phyloP scores from a whole-genome alignment of 1,140 invertebrate species.

The Plutomurus gul region DNA sequence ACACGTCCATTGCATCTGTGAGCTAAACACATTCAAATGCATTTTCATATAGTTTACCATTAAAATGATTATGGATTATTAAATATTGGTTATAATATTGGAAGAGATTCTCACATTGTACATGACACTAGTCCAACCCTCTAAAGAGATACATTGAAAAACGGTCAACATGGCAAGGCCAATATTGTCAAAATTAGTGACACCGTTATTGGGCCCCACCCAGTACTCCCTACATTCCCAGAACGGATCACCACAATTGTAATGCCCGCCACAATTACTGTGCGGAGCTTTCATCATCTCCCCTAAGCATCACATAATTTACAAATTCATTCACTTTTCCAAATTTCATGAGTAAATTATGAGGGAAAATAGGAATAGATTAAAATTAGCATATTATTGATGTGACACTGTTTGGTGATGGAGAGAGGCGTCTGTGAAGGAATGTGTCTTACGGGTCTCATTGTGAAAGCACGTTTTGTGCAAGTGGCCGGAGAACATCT shows the following conservation, averaged over 20 bases:
- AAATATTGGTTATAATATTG: background rate
- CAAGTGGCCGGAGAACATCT: conserved; percentile 95
- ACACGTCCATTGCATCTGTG: conserved; percentile 89
- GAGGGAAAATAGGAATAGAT: background rate
- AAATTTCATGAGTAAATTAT: background rate
- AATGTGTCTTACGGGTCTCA: conserved; percentile 69
- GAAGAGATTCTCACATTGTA: conserved; percentile 75
- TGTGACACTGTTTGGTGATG: too few relatives aligned
- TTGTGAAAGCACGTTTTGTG: conserved; percentile 90
- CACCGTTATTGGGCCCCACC: conserved; percentile 90
- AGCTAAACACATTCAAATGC: conserved; percentile 57
- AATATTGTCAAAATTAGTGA: conserved; percentile 99
- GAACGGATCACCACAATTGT: conserved; percentile 65
- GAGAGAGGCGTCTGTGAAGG: background rate
- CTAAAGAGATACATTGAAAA: conserved; percentile 76
- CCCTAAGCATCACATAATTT: too few relatives aligned
- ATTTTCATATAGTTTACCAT: background rate
- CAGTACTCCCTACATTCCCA: conserved; percentile 36
- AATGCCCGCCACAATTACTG: conserved; percentile 82
- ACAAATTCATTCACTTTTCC: background rate
- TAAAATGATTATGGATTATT: background rate
- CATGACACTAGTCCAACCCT: conserved; percentile 97
- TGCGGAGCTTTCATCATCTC: conserved; percentile 74
- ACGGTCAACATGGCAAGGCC: conserved; percentile 66
- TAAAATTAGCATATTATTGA: background rate